Base-by-base conservation (phyloP, 2,888 invertebrate species). In the Brachyopa scutellaris region DNA sequence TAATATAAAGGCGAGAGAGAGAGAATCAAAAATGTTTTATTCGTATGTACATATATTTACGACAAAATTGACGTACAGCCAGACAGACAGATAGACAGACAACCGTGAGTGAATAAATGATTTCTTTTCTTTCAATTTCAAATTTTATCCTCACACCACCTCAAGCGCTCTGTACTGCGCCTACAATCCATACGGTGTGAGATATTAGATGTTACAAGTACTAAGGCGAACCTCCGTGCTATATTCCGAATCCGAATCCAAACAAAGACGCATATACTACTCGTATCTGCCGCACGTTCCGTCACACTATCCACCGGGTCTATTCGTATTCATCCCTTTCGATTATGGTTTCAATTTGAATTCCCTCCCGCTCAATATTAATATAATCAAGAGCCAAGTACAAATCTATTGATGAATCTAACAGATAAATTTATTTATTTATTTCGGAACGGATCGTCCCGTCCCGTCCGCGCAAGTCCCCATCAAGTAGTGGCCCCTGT, bases 401-500 rank as follows among this genome's bases (percentile, higher is more conserved):
- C 70, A 70, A 82, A 82, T 82, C 82, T 82, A 82, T 77, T 82
- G 82, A 82, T 82, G 70, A 82, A 82, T 82, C 82, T 82, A 70
- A 77, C 82, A 82, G 82, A 82, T 82, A 82, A 76, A 82, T 82
- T 70, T 70, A 82, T 82, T 82, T 76, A 82, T 82, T 82, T 57
- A 69, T 62, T 45, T 69, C 57, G 61, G 45, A 61, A 61, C 40
- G 61, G 13, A 23, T 19, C 42, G 45, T 42, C 23, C 19, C 19
- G 21, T 21, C 23, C 26, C 15, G 21, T 21, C 29, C 74, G 64
- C 67, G 33, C 36, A 38, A 31, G 38, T 57, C 66, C 33, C 33
- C 55, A 47, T 66, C 51, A 55, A 72, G 53, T 76, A 67, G 33
- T 33, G 45, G 70, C 23, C 55, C n/a, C n/a, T n/a, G n/a, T 70